Evolutionary conservation across 2,797 vertebrate genomes (phyloP).

Genomic region (Momotus momota): DNA sequence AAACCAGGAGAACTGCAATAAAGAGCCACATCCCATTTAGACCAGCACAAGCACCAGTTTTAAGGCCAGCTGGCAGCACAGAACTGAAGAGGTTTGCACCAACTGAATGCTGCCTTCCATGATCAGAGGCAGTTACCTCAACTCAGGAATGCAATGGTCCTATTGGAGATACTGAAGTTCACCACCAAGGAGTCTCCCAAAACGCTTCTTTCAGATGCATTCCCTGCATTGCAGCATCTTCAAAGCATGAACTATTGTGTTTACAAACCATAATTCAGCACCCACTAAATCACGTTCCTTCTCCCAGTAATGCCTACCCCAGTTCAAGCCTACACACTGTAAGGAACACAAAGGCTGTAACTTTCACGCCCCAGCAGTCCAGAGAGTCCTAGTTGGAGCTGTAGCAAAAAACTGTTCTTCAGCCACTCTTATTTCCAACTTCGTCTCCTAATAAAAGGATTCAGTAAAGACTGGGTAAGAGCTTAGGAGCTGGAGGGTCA

Average conservation of each 20-base stretch:
- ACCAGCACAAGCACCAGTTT: not conserved
- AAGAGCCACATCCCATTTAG: not conserved
- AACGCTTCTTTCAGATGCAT: not conserved
- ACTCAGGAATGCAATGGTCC: not conserved
- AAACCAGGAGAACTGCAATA: not conserved
- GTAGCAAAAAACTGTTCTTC: not conserved
- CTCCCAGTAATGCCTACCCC: not conserved
- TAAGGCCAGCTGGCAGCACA: not conserved
- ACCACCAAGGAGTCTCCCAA: not conserved
- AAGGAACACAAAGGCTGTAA: not conserved
- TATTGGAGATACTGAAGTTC: not conserved
- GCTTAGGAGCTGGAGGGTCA: not conserved
- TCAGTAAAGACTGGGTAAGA: not conserved
- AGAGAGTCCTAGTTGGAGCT: not conserved
- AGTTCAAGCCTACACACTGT: not conserved
- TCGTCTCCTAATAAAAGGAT: not conserved
- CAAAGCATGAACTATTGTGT: not conserved
- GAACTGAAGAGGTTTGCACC: not conserved
- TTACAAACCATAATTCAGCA: not conserved
- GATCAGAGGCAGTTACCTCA: not conserved
- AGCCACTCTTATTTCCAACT: not conserved
- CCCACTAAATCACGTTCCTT: not conserved
- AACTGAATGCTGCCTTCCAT: not conserved
- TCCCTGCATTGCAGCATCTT: not conserved
- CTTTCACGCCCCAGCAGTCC: not conserved